Conservation (phyloP, 1,140 invertebrate species). For the Platorchestia sp. region DNA sequence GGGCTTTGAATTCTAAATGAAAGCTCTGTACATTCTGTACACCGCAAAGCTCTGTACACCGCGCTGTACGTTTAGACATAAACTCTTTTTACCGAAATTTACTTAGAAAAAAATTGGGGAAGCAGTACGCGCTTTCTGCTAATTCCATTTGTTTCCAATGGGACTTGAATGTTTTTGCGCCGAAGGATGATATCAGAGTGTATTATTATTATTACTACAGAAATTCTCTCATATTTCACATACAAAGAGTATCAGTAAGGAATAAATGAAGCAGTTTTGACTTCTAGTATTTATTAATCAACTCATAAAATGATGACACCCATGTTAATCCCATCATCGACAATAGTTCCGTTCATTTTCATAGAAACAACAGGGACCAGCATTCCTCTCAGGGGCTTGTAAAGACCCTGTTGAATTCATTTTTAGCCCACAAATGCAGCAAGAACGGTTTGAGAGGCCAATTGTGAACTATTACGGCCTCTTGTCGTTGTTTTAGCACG, state of each 20-base stretch:
- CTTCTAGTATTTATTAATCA: not conserved
- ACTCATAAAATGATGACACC: not conserved
- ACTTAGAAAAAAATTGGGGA: not conserved
- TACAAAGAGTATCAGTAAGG: not conserved
- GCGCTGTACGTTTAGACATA: not conserved
- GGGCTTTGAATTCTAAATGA: not conserved
- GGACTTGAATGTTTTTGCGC: not conserved
- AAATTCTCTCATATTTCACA: too few relatives aligned
- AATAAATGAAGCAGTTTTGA: not conserved
- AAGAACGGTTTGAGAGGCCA: too few relatives aligned
- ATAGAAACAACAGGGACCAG: not conserved
- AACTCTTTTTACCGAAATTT: not conserved
- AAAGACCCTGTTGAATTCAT: not conserved
- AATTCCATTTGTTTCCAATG: not conserved
- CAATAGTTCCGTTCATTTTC: not conserved
- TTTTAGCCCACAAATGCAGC: not conserved
- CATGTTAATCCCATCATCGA: not conserved
- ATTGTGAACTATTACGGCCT: too few relatives aligned
- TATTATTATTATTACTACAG: too few relatives aligned
- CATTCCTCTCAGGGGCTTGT: not conserved
- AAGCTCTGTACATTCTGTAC: not conserved
- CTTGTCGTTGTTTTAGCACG: not conserved
- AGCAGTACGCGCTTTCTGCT: not conserved
- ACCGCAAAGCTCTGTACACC: too few relatives aligned
- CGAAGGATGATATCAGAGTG: not conserved